Evolutionary conservation across 2,888 invertebrate genomes (phyloP).

Genomic region (Sceliomorpha sp.): DNA sequence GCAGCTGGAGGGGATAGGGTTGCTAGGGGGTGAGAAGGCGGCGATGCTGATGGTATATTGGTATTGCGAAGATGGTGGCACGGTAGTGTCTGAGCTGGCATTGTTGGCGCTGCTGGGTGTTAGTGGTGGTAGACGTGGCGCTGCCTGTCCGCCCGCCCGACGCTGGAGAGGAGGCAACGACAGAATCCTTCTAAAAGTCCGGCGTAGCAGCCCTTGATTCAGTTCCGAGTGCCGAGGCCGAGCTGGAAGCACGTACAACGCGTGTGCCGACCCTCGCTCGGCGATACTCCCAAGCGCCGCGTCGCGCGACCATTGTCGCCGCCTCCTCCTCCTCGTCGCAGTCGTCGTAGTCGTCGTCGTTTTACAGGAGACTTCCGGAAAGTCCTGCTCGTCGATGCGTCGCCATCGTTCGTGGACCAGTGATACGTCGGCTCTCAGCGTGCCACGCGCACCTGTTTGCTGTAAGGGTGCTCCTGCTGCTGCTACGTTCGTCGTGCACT

Average conservation of each 20-base stretch:
- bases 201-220: conserved; percentile 42
- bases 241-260: conserved; percentile 43
- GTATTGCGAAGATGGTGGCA: conserved; percentile 39
- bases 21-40: conserved; percentile 40
- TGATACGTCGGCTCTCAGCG: too few species aligned
- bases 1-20: conserved; percentile 28
- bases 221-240: conserved; percentile 49
- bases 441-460: conserved; percentile 1
- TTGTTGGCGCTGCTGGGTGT: conserved; percentile 53
- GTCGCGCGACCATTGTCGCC: conserved; percentile 1
- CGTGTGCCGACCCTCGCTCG: conserved; percentile 33
- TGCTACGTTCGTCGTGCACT: too few species aligned
- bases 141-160: too few species aligned
- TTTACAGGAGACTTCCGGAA: too few species aligned
- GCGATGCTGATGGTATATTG: conserved; percentile 31
- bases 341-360: too few species aligned
- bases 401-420: background rate
- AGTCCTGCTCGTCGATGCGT: too few species aligned
- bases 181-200: conserved; percentile 49
- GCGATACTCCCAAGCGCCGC: conserved; percentile 20
- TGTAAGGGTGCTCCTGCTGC: background rate
- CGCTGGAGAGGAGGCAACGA: conserved; percentile 46
- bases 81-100: conserved; percentile 44
- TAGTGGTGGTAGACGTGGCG: conserved; percentile 43
- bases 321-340: conserved; percentile 9